These are phyloP conservation scores for Leucoraja ocellata DNA, from an alignment of 2,797 vertebrate species.

Conservation along the genomic window DNA sequence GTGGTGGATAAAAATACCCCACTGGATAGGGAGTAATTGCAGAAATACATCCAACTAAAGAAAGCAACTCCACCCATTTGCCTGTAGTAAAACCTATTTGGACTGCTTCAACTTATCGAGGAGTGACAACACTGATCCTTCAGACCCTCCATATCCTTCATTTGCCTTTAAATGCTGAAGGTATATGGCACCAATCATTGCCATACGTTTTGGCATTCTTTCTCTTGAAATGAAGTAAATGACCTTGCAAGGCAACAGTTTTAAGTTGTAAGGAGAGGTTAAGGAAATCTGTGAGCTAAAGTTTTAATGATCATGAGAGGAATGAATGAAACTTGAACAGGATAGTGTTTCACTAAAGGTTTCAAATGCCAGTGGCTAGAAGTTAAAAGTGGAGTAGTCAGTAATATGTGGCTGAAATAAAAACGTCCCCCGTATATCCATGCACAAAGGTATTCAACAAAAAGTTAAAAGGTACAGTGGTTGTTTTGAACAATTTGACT, in stretches of 20 bases:
- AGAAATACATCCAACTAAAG: neutral
- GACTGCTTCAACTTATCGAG: neutral
- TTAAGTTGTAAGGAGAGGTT: too few species aligned
- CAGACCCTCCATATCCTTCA: neutral
- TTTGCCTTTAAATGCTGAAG: neutral
- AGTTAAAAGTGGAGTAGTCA: neutral
- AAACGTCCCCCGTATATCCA: neutral
- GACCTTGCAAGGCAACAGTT: neutral
- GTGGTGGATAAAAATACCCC: neutral
- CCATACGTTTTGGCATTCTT: neutral
- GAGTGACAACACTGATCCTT: neutral
- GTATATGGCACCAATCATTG: neutral
- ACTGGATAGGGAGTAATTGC: neutral
- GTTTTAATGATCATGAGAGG: neutral
- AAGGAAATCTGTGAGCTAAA: neutral
- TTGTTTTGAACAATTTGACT: neutral
- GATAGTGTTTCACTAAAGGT: neutral
- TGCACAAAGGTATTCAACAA: neutral
- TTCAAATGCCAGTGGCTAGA: neutral
- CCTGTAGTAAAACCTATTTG: neutral
- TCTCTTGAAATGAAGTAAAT: neutral
- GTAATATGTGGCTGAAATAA: neutral
- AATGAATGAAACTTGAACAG: neutral
- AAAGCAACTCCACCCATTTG: neutral
- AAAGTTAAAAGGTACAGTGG: neutral